Base-by-base conservation (phyloP, 2,113 vertebrate genomes). In the Acanthochromis polyacanthus region DNA sequence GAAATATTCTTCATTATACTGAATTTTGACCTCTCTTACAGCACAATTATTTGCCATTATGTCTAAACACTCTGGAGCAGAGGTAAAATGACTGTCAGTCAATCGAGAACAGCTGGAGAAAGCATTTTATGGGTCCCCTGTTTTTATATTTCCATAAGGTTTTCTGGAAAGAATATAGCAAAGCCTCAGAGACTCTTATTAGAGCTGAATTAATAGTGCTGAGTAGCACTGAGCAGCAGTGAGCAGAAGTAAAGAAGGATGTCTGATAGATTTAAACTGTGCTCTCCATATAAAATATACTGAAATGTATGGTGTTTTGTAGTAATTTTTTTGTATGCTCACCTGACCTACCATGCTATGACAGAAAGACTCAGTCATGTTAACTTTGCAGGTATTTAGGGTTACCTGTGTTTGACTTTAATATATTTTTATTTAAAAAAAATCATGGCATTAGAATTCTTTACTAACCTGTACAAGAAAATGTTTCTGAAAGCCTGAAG, bases 1-100 rank as follows among this genome's bases (percentile, higher is more conserved):
- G 65, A 58, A 74, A 69, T 68, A 53, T 73, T 65, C 23, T 32
- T 59, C 23, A 75, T 70, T 36, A 62, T 45, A 57, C 46, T 75
- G 64, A 63, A 60, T 80, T 50, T 59, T 48, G 30, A 58, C 61
- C 25, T 23, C n/a, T 67, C 22, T 45, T 20, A 20, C 20, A 51
- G 30, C 4, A 50, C 74, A 63, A 56, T 22, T 20, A 48, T 55
- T 79, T 65, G 46, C 9, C 45, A 19, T 36, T 28, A 30, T 22
- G 9, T 36, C 1, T 3, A 11, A 28, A 60, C 4, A 22, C 3
- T 22, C 5, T 16, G 22, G 46, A 17, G 23, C 25, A 59, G 17
- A 10, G 32, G 64, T 15, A 36, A 51, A 6, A 46, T 28, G 15
- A 52, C 20, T 19, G 46, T 46, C 32, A 63, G 28, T 69, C 15